Base-by-base conservation (phyloP, 2,888 invertebrate species). In the Antheraea assamensis region DNA sequence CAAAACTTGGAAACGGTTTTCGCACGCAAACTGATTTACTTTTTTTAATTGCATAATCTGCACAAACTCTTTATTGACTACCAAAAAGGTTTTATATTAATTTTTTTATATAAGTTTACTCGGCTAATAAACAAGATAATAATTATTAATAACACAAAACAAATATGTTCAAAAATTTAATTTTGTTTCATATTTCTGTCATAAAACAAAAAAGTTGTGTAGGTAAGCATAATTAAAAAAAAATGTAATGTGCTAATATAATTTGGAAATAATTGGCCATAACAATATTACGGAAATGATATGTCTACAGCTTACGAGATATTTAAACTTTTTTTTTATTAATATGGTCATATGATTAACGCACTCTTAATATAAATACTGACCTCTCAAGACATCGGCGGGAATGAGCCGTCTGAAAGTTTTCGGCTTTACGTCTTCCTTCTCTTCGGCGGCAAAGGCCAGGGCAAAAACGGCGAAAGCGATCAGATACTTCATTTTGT, bases 341-440 rank as follows among this genome's bases (percentile, higher is more conserved):
- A 61, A 64, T 64, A 30, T 30, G 61, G 15, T 30, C 30, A 30
- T 64, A 27, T 64, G n/a, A 58, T 58, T 8, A 58, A 21, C 30
- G 27, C 27, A 64, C 42, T 42, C 42, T 5, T 64, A 24, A 58
- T 58, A 2, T 58, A 15, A 68, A 68, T 52, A 49, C 95, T 95
- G 94, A 98, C 98, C 98, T 96, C 98, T 96, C 78, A 98, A 95
- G 61, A 98, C 97, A 92, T 98, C 98, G 83, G 98, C 98, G 66
- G 98, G 98, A 83, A 98, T 98, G 80, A 98, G 95, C 79, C 98
- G 95, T 85, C 96, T 97, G 95, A 96, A 98, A 71, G 97, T 96
- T 90, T 96, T 97, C 72, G 96, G 95, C 76, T 95, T 95, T 13
- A 96, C 95, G 66, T 95, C 95, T 76, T 92, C 93, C 81, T 95